Evolutionary conservation across 2,797 vertebrate genomes (phyloP), one percentile per base, ranked within the genome.

Genomic region (Nasua narica): DNA sequence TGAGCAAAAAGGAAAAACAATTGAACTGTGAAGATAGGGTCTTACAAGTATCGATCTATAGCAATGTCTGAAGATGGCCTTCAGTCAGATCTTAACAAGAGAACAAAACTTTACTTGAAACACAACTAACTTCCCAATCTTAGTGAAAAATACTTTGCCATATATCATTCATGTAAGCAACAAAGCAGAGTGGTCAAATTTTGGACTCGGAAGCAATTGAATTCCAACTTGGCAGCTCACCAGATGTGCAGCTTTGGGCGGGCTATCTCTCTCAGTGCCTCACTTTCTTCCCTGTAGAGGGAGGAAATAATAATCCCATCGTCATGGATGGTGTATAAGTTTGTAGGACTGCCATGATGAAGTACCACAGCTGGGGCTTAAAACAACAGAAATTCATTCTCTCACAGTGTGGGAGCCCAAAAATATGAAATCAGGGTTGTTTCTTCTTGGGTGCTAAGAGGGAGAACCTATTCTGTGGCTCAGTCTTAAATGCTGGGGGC

Each of bases 301-400:
- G 46, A 77, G 23, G 7, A 6, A 4, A 23, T 21, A n/a, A 37
- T 27, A 78, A 27, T 1, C 13, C 14, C 8, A 27, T 2, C 48
- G 11, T 46, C 62, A 1, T 4, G 3, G 9, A 19, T 25, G n/a
- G n/a, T 25, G 1, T 8, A 1, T 21, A 1, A 2, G 13, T 12
- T 54, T 84, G 43, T 43, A 10, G 29, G 29, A 37, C 52, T 54
- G 8, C 32, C 40, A 1, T 14, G 40, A 29, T 0, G 25, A 18
- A 67, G 54, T 5, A 21, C 15, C 40, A 35, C 48, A 13, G 4
- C 10, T 23, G 58, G 50, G 12, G 50, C 37, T 19, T 37, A 27
- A 35, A 46, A 23, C 46, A 35, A 23, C 8, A 54, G 15, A 27
- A 18, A 27, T 21, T 9, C 9, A 10, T 40, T 16, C 12, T 70